phyloP scores from a whole-genome alignment of 2,113 vertebrate species.

The Ochotona curzoniae region DNA sequence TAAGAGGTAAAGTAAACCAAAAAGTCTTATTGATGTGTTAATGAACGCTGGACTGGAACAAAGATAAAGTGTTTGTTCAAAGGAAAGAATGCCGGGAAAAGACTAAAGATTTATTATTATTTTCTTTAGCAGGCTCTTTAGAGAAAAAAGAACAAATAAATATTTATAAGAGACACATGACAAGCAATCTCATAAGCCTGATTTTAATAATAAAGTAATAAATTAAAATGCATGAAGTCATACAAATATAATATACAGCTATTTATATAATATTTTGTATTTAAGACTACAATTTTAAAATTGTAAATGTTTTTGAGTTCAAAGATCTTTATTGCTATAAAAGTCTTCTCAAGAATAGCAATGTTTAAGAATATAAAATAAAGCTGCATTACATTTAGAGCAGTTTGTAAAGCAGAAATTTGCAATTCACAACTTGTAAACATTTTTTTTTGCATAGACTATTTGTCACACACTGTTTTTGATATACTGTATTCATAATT shows the following conservation, averaged over 20 bases:
- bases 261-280: not conserved
- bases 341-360: not conserved
- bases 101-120: slow-evolving; percentile 33
- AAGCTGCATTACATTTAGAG: not conserved
- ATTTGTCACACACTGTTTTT: not conserved
- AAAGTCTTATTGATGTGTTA: slow-evolving; percentile 70
- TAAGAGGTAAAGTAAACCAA: slow-evolving; percentile 55
- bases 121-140: slow-evolving; percentile 23
- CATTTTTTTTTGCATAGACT: not conserved
- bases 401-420: not conserved
- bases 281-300: not conserved
- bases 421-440: not conserved
- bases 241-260: not conserved
- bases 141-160: slow-evolving; percentile 22
- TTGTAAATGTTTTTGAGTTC: not conserved
- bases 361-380: slow-evolving; percentile 23
- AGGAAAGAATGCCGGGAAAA: slow-evolving; percentile 53
- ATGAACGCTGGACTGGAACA: slow-evolving; percentile 67
- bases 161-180: slow-evolving; percentile 33
- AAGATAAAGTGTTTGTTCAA: slow-evolving; percentile 68
- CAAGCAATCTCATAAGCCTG: slow-evolving; percentile 17
- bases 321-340: slow-evolving; percentile 10
- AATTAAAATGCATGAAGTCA: not conserved
- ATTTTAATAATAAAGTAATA: slow-evolving; percentile 46
- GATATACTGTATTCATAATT: not conserved